Conservation (phyloP, 2,113 vertebrate species). For the Ibidorhyncha struthersii region DNA sequence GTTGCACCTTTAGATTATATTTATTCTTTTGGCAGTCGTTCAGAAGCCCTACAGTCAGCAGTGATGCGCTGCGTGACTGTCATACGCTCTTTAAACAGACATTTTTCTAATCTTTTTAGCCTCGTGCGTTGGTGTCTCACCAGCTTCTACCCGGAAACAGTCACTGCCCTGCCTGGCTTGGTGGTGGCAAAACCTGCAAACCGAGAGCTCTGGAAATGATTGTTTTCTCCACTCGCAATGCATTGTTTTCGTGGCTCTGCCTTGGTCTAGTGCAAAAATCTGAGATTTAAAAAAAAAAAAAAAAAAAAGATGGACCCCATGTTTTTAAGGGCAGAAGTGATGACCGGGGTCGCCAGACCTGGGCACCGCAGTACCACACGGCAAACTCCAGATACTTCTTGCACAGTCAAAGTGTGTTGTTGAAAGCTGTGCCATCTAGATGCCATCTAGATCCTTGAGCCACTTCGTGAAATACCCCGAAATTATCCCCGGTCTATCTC, state of each 20-base stretch:
- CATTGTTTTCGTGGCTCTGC: background rate
- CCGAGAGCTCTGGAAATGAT: background rate
- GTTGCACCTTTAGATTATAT: background rate
- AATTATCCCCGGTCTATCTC: background rate
- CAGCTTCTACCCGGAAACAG: background rate
- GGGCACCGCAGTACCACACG: accelerated
- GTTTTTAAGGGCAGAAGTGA: background rate
- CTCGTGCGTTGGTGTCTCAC: background rate
- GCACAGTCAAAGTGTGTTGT: background rate
- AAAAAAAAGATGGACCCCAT: too few species aligned
- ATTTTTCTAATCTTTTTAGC: background rate
- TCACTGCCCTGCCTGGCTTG: background rate
- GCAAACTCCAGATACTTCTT: background rate
- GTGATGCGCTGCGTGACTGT: background rate
- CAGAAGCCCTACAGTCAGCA: background rate
- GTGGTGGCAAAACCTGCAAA: background rate
- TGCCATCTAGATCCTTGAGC: background rate
- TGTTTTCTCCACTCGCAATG: background rate
- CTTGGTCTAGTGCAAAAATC: background rate
- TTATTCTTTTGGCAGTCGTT: background rate
- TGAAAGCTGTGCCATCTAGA: background rate
- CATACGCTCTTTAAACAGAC: background rate
- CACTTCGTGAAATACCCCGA: background rate
- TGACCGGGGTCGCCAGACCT: background rate
- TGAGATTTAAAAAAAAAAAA: too few species aligned